A percentile compares a stretch with the other conserved stretches of the same genome.
Evolutionary conservation across 1,140 invertebrate species (phyloP).

Genomic region (Thereuonema tuberculata): DNA sequence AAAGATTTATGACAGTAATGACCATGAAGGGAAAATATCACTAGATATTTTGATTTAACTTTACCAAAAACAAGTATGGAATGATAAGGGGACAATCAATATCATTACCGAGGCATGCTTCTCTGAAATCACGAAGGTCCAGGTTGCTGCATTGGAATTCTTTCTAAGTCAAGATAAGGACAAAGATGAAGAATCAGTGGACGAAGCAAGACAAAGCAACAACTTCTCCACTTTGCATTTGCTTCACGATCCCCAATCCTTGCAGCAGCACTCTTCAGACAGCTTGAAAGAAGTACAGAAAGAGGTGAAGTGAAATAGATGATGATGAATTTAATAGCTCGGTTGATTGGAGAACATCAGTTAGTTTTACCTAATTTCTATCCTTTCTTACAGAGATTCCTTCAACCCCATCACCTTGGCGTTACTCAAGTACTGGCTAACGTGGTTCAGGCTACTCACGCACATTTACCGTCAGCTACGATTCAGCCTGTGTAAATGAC

Average conservation of each 20-base stretch:
- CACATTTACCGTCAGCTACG: conserved; percentile 83
- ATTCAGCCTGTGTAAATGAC: conserved; percentile 78
- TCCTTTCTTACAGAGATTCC: conserved; percentile 74
- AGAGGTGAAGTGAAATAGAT: conserved; percentile 93
- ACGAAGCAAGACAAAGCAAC: conserved; percentile 21
- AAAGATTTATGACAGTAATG: conserved; percentile 80
- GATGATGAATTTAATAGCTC: conserved; percentile 84
- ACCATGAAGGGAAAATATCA: conserved; percentile 81
- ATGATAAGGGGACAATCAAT: conserved; percentile 95
- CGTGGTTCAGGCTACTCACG: conserved; percentile 90
- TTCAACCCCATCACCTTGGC: conserved; percentile 90
- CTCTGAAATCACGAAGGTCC: conserved; percentile 80
- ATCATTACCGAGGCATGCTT: conserved; percentile 90
- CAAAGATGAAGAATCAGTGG: conserved; percentile 23
- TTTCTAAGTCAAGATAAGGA: conserved; percentile 74
- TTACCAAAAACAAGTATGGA: conserved; percentile 95
- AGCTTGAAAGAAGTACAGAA: conserved; percentile 74
- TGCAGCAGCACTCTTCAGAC: conserved; percentile 84
- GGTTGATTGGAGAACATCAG: conserved; percentile 89
- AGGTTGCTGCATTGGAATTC: conserved; percentile 87
- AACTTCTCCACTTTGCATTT: conserved; percentile 92
- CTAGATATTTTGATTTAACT: conserved; percentile 90
- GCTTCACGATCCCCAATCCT: conserved; percentile 90
- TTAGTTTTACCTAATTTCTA: conserved; percentile 90
- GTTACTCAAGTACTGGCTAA: conserved; percentile 90